Evolutionary conservation across 2,888 invertebrate genomes (phyloP), one percentile per base, ranked within the genome.

Genomic region (Leptura quadrifasciata): DNA sequence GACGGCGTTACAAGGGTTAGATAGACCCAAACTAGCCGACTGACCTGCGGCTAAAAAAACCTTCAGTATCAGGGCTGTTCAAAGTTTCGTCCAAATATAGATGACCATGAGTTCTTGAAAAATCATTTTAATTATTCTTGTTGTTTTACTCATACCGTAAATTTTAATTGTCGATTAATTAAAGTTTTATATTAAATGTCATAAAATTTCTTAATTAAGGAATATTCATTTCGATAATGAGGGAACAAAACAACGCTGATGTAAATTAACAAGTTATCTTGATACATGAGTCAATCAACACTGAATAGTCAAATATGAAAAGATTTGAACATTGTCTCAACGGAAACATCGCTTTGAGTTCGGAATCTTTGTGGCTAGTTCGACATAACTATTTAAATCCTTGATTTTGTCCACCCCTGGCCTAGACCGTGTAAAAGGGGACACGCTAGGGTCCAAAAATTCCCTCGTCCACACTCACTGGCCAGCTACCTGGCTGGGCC

Each of bases 31-130:
- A 55, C 69, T 74, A 67, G 75, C 75, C 72, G 47, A 79, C 82
- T 86, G 85, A 85, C 85, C 85, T 83, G 84, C 83, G 84, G 84
- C 84, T 78, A 82, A 80, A 81, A 83, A 77, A 81, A 76, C 75
- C 76, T 78, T 75, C 77, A 77, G 79, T 77, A 64, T 74, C 81
- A 85, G 83, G 84, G 81, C 74, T 84, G 84, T 79, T 77, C 79
- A 79, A 79, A 72, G 71, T 70, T 67, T 39, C 18, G 31, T 21
- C 21, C 18, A 15, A 74, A 24, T 65, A 21, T 54, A 52, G 54
- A 54, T 54, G 39, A 63, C 54, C 54, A 21, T 65, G 52, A 31
- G 64, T 5, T 61, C 35, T 60, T 71, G 52, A 61, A 61, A 71
- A 47, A 61, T 71, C 17, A 18, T 61, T 47, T 63, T 69, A 60